Evolutionary conservation across 2,888 invertebrate species (phyloP).

Genomic region (Bombylius major): DNA sequence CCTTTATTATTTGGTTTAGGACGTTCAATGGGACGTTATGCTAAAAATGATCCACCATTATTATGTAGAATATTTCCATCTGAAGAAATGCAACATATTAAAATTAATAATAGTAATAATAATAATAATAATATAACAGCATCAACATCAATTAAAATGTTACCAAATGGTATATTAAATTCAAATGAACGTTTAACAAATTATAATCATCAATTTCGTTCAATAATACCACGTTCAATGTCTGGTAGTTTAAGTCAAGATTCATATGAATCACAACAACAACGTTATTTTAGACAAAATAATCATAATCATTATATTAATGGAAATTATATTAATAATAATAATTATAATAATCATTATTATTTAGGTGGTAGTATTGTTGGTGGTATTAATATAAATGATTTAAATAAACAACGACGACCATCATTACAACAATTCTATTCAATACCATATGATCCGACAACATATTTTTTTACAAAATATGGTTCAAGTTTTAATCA

Average conservation of each 20-base stretch:
- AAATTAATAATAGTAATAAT: slow-evolving; percentile 15
- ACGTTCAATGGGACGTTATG: slow-evolving; percentile 82
- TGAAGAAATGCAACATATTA: slow-evolving; percentile 46
- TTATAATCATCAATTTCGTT: slow-evolving; percentile 63
- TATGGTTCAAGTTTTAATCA: slow-evolving; percentile 90
- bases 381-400: neutral
- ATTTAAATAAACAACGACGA: slow-evolving; percentile 22
- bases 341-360: no score
- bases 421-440: slow-evolving; percentile 40
- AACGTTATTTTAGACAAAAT: slow-evolving; percentile 11
- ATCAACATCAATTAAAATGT: slow-evolving; percentile 28
- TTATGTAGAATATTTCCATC: slow-evolving; percentile 75
- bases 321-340: no score
- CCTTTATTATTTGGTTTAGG: slow-evolving; percentile 80
- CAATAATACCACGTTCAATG: slow-evolving; percentile 83
- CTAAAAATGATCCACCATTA: slow-evolving; percentile 64
- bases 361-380: neutral
- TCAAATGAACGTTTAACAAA: slow-evolving; percentile 49
- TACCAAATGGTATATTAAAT: slow-evolving; percentile 20
- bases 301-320: no score
- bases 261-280: slow-evolving; percentile 34
- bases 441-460: slow-evolving; percentile 64
- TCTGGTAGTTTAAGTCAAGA: slow-evolving; percentile 69
- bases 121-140: slow-evolving; percentile 19
- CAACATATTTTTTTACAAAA: slow-evolving; percentile 78